Evolutionary conservation across 2,797 vertebrate species (phyloP).

Genomic region (Acridotheres tristis): DNA sequence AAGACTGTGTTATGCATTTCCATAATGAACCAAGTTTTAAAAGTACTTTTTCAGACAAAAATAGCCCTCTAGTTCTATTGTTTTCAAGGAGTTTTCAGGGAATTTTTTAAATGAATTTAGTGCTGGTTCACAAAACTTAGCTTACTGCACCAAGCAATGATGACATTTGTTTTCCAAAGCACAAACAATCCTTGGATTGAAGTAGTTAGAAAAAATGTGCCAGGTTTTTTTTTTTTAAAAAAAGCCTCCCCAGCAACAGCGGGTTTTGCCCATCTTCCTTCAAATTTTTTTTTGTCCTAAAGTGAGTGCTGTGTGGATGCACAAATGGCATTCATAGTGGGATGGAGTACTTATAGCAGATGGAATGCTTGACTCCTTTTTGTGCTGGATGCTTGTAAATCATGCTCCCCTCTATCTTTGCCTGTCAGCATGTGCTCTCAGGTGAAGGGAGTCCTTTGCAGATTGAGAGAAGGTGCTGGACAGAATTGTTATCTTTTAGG

Average conservation of each 20-base stretch:
- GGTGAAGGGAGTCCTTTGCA: neutral
- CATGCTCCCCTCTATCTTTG: neutral
- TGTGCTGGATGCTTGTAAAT: neutral
- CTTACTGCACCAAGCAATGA: neutral
- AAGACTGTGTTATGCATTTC: neutral
- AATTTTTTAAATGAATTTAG: neutral
- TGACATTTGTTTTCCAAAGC: constrained; percentile 50
- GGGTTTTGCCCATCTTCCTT: neutral
- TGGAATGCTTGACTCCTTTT: neutral
- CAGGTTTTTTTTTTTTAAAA: neutral
- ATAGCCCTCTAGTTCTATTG: neutral
- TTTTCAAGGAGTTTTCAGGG: neutral
- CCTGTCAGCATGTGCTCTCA: neutral
- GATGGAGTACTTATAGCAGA: neutral
- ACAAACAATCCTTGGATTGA: constrained; percentile 47
- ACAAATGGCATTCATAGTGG: neutral
- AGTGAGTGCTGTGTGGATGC: neutral
- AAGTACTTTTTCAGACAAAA: neutral
- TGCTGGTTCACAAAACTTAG: neutral
- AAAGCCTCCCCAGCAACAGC: neutral
- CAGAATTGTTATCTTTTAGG: neutral
- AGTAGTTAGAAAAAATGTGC: neutral
- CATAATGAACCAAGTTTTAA: neutral
- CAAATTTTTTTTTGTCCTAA: neutral
- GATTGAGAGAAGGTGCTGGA: neutral